Evolutionary conservation across 1,140 invertebrate genomes (phyloP).

Genomic region (Campoletis sonorensis): DNA sequence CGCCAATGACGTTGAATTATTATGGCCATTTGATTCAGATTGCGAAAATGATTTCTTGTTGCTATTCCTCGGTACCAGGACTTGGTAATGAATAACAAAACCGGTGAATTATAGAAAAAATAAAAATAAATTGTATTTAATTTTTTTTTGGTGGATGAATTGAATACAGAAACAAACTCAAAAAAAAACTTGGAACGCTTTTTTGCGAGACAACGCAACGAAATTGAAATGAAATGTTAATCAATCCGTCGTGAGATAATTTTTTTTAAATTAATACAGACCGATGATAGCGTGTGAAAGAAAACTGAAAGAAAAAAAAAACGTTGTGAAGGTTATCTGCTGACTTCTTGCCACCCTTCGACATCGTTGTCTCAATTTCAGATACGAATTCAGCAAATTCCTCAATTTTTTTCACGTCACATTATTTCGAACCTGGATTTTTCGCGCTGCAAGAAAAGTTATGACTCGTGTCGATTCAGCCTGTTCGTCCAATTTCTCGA

Average conservation of each 20-base stretch:
- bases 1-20: conserved; percentile 63
- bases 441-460: conserved; percentile 60
- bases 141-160: too few species aligned
- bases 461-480: conserved; percentile 47
- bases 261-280: conserved; percentile 11
- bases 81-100: conserved; percentile 43
- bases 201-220: too few species aligned
- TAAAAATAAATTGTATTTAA: not conserved
- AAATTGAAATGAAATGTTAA: too few species aligned
- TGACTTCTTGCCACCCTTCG: not conserved
- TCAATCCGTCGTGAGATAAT: too few species aligned
- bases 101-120: not conserved
- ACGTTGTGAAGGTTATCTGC: not conserved
- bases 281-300: not conserved
- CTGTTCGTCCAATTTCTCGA: conserved; percentile 49
- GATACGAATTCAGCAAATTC: not conserved
- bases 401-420: not conserved
- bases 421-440: conserved; percentile 61
- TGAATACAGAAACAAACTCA: too few species aligned
- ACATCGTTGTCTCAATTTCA: not conserved
- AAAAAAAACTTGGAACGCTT: too few species aligned
- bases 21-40: conserved; percentile 53
- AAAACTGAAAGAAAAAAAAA: not conserved
- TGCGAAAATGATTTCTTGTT: conserved; percentile 57
- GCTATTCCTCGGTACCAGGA: conserved; percentile 63